Evolutionary conservation across 1,140 invertebrate genomes (phyloP).

Genomic region (Bathynomus jamesi): DNA sequence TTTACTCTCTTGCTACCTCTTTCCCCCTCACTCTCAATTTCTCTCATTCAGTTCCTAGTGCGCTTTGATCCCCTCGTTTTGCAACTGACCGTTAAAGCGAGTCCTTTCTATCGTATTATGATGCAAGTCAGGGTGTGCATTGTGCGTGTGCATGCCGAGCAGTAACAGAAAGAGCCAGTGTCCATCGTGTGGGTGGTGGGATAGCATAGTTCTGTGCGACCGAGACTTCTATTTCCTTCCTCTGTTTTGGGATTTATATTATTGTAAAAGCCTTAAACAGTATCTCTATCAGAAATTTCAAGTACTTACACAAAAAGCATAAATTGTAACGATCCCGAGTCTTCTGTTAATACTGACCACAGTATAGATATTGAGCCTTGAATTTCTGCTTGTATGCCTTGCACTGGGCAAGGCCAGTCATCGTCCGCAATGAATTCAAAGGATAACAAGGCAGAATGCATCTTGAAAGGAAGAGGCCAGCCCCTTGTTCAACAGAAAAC

Average conservation of each 20-base stretch:
- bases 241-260: too few species aligned
- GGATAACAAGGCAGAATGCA: conserved; percentile 32
- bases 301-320: too few species aligned
- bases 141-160: conserved; percentile 31
- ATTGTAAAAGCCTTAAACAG: too few species aligned
- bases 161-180: conserved; percentile 26
- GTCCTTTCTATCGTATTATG: conserved; percentile 31
- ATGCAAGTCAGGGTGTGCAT: conserved; percentile 35
- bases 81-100: conserved; percentile 31
- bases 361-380: too few species aligned
- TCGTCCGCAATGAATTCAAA: conserved; percentile 29
- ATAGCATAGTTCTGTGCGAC: conserved; percentile 13
- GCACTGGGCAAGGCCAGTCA: too few species aligned
- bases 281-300: too few species aligned
- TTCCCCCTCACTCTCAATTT: conserved; percentile 19
- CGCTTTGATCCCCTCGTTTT: conserved; percentile 1
- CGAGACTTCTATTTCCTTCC: too few species aligned
- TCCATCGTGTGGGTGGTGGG: conserved; percentile 26
- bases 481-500: conserved; percentile 34
- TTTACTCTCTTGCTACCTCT: conserved; percentile 20
- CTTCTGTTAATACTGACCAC: too few species aligned
- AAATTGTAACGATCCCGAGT: too few species aligned
- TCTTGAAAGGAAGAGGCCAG: conserved; percentile 35
- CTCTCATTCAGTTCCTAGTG: neutral
- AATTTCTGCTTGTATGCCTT: too few species aligned